A percentile compares a stretch with the other conserved stretches of the same genome.
These are phyloP conservation scores for Taenaris catops DNA, from an alignment of 2,888 invertebrate genomes.

Conservation along the genomic window DNA sequence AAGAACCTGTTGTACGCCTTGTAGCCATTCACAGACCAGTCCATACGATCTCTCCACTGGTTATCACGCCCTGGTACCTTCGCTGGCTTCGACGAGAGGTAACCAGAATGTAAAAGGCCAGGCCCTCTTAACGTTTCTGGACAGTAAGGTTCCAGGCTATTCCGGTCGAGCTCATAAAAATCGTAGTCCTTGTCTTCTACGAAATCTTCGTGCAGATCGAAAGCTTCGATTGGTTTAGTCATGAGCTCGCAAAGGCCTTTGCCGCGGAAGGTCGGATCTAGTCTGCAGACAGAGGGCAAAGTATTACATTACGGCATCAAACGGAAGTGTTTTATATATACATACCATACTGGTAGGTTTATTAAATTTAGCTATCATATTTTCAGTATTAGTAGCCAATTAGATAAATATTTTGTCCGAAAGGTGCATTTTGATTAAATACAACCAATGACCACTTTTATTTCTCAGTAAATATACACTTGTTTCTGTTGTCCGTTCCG, in stretches of 20 bases:
- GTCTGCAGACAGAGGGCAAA: slow-evolving; percentile 46
- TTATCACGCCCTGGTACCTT: slow-evolving; percentile 32
- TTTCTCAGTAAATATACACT: no score
- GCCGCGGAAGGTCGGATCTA: slow-evolving; percentile 84
- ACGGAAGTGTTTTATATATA: no score
- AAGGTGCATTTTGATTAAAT: no score
- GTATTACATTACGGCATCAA: no score
- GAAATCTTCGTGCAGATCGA: slow-evolving; percentile 82
- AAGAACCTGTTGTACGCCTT: slow-evolving; percentile 36
- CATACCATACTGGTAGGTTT: no score
- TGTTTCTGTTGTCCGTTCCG: no score
- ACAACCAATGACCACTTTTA: no score
- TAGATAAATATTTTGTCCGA: no score
- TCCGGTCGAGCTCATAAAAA: slow-evolving; percentile 88
- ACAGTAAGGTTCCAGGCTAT: slow-evolving; percentile 83
- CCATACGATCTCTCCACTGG: slow-evolving; percentile 43
- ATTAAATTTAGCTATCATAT: no score
- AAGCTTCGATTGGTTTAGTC: slow-evolving; percentile 83
- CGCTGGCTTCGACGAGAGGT: slow-evolving; percentile 53
- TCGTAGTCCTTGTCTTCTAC: slow-evolving; percentile 86
- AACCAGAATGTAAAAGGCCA: slow-evolving; percentile 66
- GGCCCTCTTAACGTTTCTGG: slow-evolving; percentile 55
- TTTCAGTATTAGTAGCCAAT: no score
- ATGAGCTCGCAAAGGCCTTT: slow-evolving; percentile 89
- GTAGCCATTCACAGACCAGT: slow-evolving; percentile 36